Evolutionary conservation across 2,888 invertebrate genomes (phyloP).

Genomic region (Zaprionus obscuricornis): DNA sequence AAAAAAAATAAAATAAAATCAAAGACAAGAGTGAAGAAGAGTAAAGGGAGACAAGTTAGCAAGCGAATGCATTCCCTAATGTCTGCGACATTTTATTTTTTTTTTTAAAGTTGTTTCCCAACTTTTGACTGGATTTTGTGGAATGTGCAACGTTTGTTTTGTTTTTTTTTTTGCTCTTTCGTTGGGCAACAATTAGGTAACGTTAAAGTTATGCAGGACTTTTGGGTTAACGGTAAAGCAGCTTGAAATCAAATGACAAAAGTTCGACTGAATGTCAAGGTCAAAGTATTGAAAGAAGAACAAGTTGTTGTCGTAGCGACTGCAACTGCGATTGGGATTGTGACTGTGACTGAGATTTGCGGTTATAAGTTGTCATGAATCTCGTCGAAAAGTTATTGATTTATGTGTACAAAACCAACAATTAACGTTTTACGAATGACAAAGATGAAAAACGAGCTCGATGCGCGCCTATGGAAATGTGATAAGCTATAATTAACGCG

Average conservation of each 20-base stretch:
- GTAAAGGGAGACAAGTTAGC: constrained; percentile 5
- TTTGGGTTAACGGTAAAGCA: constrained; percentile 46
- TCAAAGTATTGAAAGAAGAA: constrained; percentile 27
- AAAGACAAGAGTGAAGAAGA: not conserved
- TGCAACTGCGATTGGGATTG: no score
- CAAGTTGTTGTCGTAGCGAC: no score
- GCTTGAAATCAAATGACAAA: not conserved
- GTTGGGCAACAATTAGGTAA: constrained; percentile 60
- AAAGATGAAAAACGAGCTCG: constrained; percentile 80
- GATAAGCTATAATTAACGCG: constrained; percentile 83
- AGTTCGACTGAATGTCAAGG: constrained; percentile 61
- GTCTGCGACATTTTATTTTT: constrained; percentile 73
- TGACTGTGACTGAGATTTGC: constrained; percentile 3
- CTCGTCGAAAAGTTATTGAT: constrained; percentile 68
- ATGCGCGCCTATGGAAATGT: constrained; percentile 80
- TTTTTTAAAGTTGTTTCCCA: not conserved
- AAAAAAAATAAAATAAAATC: constrained; percentile 2
- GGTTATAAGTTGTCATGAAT: no score
- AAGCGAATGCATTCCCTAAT: constrained; percentile 59
- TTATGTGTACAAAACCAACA: constrained; percentile 72
- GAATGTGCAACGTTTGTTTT: constrained; percentile 38
- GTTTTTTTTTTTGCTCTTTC: constrained; percentile 2
- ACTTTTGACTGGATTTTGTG: constrained; percentile 9
- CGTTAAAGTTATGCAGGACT: constrained; percentile 19
- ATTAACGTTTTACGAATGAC: constrained; percentile 71